phyloP scores from a whole-genome alignment of 2,113 vertebrate species.

The Prietella phreatophila region DNA sequence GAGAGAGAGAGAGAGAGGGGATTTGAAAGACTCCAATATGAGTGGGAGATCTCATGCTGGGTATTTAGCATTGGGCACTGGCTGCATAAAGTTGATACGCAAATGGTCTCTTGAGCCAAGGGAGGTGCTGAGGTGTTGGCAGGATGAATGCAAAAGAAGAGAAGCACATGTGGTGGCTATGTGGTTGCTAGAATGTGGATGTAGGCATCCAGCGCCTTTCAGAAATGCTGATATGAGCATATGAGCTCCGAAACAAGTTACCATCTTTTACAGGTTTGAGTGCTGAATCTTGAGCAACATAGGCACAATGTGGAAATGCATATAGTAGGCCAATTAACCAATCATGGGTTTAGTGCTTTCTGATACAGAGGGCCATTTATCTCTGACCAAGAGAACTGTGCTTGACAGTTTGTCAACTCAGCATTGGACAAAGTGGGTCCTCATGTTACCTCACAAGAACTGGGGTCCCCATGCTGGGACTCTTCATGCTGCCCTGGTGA shows the following conservation, averaged over 20 bases:
- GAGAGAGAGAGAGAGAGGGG: background rate
- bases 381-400: background rate
- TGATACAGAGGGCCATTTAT: background rate
- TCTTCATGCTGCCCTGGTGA: background rate
- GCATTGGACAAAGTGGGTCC: background rate
- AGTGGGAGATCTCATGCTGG: background rate
- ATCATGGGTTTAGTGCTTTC: background rate
- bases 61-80: no score
- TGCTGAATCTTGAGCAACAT: background rate
- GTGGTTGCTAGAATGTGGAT: no score
- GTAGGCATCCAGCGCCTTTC: background rate
- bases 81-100: no score
- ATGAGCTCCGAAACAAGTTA: background rate
- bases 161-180: no score
- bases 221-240: background rate
- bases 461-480: background rate
- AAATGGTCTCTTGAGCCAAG: no score
- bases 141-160: no score
- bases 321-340: slow-evolving; percentile 10
- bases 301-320: background rate
- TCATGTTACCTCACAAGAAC: background rate
- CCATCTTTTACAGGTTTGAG: background rate
- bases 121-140: no score
- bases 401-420: background rate
- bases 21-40: background rate